Percentiles rank a stretch among this genome's conserved stretches.
These are phyloP conservation scores for Apodemus speciosus DNA, from an alignment of 2,113 vertebrate genomes.

Conservation along the genomic window DNA sequence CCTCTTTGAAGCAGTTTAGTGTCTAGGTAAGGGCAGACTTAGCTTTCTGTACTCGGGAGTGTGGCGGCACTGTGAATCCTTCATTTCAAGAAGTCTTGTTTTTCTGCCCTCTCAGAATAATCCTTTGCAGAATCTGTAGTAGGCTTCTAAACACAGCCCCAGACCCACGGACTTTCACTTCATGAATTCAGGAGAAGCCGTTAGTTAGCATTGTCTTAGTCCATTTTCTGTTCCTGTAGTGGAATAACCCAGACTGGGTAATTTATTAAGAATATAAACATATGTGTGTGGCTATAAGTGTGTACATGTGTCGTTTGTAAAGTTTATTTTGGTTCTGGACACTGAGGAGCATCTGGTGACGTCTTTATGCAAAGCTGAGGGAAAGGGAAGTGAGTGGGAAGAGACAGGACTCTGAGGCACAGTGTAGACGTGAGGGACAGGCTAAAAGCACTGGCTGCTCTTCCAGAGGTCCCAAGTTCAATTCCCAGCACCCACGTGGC, in stretches of 20 bases:
- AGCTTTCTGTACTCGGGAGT: background rate
- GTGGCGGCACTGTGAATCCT: background rate
- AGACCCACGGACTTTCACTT: background rate
- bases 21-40: background rate
- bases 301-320: background rate
- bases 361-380: background rate
- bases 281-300: background rate
- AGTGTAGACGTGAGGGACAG: no score
- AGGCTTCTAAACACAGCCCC: constrained; percentile 20
- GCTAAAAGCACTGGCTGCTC: no score
- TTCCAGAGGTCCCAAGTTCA: no score
- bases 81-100: constrained; percentile 38
- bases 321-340: background rate
- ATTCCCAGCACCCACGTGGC: no score
- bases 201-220: background rate
- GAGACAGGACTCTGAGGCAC: background rate
- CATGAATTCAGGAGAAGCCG: background rate
- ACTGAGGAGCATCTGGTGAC: background rate
- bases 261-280: background rate
- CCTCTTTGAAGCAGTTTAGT: background rate
- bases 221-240: background rate
- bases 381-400: background rate
- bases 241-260: background rate
- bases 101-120: background rate
- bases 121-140: background rate